Evolutionary conservation across 2,113 vertebrate species (phyloP).

Genomic region (Cacatua alba): DNA sequence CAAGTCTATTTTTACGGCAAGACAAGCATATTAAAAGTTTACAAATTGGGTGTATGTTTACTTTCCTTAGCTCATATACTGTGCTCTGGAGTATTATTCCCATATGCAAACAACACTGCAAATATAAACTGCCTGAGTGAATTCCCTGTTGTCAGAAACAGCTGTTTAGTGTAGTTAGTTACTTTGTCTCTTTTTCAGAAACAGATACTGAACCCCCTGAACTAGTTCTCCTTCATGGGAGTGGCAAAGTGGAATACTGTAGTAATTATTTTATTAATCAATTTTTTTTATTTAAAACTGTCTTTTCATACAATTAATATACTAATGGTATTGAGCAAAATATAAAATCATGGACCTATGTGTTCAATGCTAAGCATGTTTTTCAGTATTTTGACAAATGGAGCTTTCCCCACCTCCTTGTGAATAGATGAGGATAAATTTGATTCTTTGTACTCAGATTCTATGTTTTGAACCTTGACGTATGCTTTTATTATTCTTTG

Average conservation of each 20-base stretch:
- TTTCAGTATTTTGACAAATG: not conserved
- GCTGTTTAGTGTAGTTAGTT: not conserved
- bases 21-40: conserved; percentile 48
- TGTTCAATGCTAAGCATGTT: not conserved
- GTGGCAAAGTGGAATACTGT: not conserved
- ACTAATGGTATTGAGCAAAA: not conserved
- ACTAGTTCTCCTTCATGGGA: not conserved
- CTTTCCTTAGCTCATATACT: conserved; percentile 18
- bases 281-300: not conserved
- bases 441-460: not conserved
- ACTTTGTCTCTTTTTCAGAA: conserved; percentile 16
- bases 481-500: not conserved
- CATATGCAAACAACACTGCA: conserved; percentile 13
- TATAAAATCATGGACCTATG: not conserved
- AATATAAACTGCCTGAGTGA: conserved; percentile 17
- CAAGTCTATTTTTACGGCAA: conserved; percentile 32
- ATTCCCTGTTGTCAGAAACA: not conserved
- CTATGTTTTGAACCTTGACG: not conserved
- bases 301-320: not conserved
- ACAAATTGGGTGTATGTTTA: conserved; percentile 44
- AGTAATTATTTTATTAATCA: not conserved
- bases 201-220: not conserved
- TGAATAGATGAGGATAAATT: not conserved
- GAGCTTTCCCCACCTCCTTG: not conserved
- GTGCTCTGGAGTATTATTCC: conserved; percentile 9